Evolutionary conservation across 2,797 vertebrate species (phyloP), one percentile per base, ranked within the genome.

Genomic region (Cryptoprocta ferox): DNA sequence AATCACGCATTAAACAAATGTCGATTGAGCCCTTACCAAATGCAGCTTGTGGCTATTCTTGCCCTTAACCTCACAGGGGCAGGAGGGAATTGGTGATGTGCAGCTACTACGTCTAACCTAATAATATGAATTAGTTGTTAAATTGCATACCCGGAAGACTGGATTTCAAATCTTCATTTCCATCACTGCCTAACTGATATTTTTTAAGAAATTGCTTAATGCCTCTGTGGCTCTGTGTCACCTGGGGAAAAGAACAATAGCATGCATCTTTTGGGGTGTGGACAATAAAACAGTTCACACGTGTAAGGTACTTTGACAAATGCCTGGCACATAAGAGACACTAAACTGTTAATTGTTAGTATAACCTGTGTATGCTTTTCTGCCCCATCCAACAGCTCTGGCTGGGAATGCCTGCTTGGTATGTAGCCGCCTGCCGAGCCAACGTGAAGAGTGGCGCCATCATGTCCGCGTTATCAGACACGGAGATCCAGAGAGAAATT

Each of bases 321-420:
- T 19, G 37, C 39, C 21, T 70, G 9, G 32, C 4, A 93, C 6
- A 0, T 39, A 71, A 30, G 82, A 78, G 66, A 89, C 28, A 32
- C n/a, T 53, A 28, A 70, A 14, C 24, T 30, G 12, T 45, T 73
- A 30, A 5, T 76, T 37, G 4, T n/a, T 28, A 14, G 3, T 48
- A 6, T 89, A 32, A 92, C 19, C 35, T 76, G 1, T 32, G 1
- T 53, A 0, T 45, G 1, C 48, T 1, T 56, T 68, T 66, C 26
- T 68, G 63, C 28, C 95, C 84, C 5, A 5, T 79, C 50, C 11
- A 2, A 89, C 95, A 99, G 99, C 99, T 99, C 95, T 99, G 99
- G 99, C 97, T 99, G 65, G 99, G 99, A 88, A 99, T 99, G 99
- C 99, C 99, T 63, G 99, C 99, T 42, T 99, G 99, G 99, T 99